Percentiles rank a stretch among this genome's conserved stretches.
Conservation (phyloP, 2,797 vertebrate species). For the Gymnothorax javanicus region DNA sequence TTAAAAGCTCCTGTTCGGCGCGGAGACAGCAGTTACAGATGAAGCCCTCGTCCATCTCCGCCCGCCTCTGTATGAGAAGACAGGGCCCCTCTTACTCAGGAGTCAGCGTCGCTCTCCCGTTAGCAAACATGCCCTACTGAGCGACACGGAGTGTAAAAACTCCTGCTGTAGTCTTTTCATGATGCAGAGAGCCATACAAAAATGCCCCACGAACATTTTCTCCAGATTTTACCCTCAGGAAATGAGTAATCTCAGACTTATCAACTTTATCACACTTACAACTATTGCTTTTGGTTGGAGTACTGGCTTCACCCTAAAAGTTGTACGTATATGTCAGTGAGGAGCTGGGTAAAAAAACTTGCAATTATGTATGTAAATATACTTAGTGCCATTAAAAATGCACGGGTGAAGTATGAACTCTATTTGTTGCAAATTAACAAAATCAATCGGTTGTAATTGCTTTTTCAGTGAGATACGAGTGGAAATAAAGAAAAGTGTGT, state of each 20-base stretch:
- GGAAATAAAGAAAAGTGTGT: too few species aligned
- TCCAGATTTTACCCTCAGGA: not conserved
- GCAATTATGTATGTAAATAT: not conserved
- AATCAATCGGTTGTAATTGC: too few species aligned
- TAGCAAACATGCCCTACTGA: not conserved
- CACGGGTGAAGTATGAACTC: too few species aligned
- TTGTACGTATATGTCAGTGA: not conserved
- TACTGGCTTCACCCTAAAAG: not conserved
- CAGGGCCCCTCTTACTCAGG: conserved; percentile 1
- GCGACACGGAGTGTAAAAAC: not conserved
- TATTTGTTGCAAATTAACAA: too few species aligned
- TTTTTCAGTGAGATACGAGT: too few species aligned
- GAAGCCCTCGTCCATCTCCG: not conserved
- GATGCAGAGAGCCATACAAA: too few species aligned
- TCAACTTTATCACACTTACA: not conserved
- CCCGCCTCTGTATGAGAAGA: not conserved
- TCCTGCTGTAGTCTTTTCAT: not conserved
- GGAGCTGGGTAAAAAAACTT: not conserved
- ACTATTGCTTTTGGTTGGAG: too few species aligned
- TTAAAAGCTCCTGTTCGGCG: not conserved
- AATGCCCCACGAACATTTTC: not conserved
- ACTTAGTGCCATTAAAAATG: too few species aligned
- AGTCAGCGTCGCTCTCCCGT: not conserved
- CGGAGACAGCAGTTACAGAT: not conserved
- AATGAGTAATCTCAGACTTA: not conserved